A percentile compares a stretch with the other conserved stretches of the same genome.
Conservation (phyloP, 2,797 vertebrate species). For the Myotis planiceps region DNA sequence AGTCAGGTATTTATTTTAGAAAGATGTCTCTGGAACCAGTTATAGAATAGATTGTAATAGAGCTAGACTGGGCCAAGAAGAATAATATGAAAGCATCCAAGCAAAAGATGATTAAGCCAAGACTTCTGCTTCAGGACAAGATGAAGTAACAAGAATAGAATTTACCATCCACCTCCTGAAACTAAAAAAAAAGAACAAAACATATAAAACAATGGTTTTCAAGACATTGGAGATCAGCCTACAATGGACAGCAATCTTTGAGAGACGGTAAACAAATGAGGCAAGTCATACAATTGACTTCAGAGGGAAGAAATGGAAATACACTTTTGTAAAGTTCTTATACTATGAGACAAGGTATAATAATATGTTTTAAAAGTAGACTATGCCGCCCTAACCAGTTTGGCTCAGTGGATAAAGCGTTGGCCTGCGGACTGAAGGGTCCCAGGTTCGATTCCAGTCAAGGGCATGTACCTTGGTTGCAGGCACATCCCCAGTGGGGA, state of each 20-base stretch:
- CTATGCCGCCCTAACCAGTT: not conserved
- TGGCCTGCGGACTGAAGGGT: no score
- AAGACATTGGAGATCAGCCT: not conserved
- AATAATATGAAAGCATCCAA: not conserved
- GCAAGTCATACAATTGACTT: not conserved
- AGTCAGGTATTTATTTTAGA: conserved; percentile 13
- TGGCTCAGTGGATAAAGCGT: no score
- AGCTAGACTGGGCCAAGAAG: not conserved
- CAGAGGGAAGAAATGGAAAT: not conserved
- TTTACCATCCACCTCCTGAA: not conserved
- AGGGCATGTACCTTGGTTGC: no score
- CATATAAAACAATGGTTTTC: conserved; percentile 1
- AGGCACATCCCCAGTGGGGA: no score
- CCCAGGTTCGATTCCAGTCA: no score
- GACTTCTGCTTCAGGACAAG: conserved; percentile 36
- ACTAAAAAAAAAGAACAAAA: not conserved
- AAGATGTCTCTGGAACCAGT: not conserved
- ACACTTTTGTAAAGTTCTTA: not conserved
- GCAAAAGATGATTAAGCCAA: conserved; percentile 40
- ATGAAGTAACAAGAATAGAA: conserved; percentile 2
- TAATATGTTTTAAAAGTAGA: not conserved
- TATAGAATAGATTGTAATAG: not conserved
- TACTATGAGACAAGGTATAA: not conserved
- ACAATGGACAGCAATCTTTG: not conserved
- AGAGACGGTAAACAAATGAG: not conserved